Percentiles rank a stretch among this genome's conserved stretches.
Conservation (phyloP, 1,140 invertebrate species). For the Sycophaga agraensis region DNA sequence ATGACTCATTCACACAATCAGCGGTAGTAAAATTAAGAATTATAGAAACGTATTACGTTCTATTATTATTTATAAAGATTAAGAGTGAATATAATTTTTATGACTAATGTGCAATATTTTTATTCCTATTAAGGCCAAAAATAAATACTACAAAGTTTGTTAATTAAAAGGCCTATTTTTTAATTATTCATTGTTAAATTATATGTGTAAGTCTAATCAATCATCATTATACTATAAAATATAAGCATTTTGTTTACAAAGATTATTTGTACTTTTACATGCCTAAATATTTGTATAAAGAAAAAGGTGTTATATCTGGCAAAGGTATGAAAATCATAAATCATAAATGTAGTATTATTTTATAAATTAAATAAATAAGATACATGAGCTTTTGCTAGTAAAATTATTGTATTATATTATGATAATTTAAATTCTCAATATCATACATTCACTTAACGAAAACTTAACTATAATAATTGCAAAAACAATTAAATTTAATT, state of each 20-base stretch:
- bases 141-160: neutral
- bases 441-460: no score
- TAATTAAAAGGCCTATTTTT: slow-evolving; percentile 4
- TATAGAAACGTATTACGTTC: slow-evolving; percentile 4
- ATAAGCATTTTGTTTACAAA: slow-evolving; percentile 11
- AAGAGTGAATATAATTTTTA: slow-evolving; percentile 11
- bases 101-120: slow-evolving; percentile 16
- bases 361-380: slow-evolving; percentile 4
- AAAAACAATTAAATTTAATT: no score
- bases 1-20: slow-evolving; percentile 70
- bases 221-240: slow-evolving; percentile 1
- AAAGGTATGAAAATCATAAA: neutral
- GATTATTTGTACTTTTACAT: slow-evolving; percentile 1
- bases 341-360: neutral
- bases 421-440: no score
- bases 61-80: slow-evolving; percentile 22
- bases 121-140: slow-evolving; percentile 18
- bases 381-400: no score
- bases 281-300: neutral
- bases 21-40: slow-evolving; percentile 61
- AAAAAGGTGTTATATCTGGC: neutral
- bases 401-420: no score
- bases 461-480: no score
- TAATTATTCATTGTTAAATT: slow-evolving; percentile 19
- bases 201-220: slow-evolving; percentile 16